Conservation (phyloP, 2,113 vertebrate species). For the Lepus europaeus region DNA sequence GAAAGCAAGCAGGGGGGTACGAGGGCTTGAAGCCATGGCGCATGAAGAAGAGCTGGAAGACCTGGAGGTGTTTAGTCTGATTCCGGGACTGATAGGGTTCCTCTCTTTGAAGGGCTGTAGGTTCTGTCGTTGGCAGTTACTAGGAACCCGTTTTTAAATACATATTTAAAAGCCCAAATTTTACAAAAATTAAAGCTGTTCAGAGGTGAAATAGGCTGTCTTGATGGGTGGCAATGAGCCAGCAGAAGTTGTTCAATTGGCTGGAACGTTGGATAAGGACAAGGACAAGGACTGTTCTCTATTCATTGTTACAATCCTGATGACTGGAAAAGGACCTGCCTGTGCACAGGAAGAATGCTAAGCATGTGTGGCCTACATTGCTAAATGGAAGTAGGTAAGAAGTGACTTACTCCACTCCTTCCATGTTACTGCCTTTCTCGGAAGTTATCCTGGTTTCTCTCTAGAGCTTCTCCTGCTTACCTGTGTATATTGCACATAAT, state of each 20-base stretch:
- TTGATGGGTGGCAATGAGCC: not conserved
- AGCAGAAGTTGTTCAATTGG: not conserved
- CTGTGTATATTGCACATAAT: not conserved
- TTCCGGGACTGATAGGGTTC: not conserved
- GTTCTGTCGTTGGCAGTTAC: not conserved
- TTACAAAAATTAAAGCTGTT: slow-evolving; percentile 47
- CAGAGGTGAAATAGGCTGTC: not conserved
- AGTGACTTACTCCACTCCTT: not conserved
- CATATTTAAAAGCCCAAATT: slow-evolving; percentile 20
- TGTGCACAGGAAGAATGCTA: not conserved
- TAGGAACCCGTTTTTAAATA: slow-evolving; percentile 42
- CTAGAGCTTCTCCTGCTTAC: not conserved
- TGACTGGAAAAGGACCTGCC: not conserved
- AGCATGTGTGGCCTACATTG: not conserved
- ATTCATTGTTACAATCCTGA: not conserved
- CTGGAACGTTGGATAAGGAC: not conserved
- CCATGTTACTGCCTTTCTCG: not conserved
- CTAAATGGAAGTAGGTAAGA: not conserved
- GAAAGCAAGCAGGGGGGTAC: not conserved
- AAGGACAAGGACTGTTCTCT: not conserved
- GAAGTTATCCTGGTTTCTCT: not conserved
- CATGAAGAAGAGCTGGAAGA: not conserved
- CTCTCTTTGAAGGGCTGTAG: slow-evolving; percentile 46
- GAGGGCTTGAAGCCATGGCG: not conserved
- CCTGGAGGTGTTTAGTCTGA: not conserved